A percentile compares a stretch with the other conserved stretches of the same genome.
phyloP scores from a whole-genome alignment of 2,888 invertebrate species.

The Hecatera dysodea region DNA sequence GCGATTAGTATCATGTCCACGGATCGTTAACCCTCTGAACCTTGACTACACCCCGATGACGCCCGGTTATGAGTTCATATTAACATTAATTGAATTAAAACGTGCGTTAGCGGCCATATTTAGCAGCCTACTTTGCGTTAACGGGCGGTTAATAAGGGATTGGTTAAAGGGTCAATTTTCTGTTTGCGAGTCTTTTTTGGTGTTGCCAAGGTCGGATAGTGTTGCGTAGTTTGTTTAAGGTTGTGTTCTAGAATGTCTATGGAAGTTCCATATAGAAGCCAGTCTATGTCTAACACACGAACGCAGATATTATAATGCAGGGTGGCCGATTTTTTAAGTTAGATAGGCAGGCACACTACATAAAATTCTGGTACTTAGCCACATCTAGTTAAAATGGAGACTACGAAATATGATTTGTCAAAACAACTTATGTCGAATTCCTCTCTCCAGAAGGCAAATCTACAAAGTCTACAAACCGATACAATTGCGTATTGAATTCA shows the following conservation, averaged over 20 bases:
- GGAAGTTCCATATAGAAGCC: not conserved
- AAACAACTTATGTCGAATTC: no score
- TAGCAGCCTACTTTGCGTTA: conserved; percentile 25
- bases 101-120: conserved; percentile 18
- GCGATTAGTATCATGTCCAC: conserved; percentile 49
- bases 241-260: not conserved
- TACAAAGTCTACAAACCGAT: no score
- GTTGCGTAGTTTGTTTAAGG: not conserved
- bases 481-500: no score
- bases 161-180: conserved; percentile 24
- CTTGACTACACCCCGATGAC: conserved; percentile 64
- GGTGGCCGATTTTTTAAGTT: no score
- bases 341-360: no score
- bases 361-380: no score
- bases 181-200: not conserved
- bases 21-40: conserved; percentile 51
- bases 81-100: conserved; percentile 66
- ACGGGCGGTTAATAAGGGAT: conserved; percentile 39
- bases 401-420: no score
- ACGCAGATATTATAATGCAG: no score
- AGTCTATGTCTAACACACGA: not conserved
- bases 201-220: conserved; percentile 17
- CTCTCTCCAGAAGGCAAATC: no score
- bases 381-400: no score
- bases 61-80: conserved; percentile 65